These are phyloP conservation scores for Pristis pectinata DNA, from an alignment of 2,797 vertebrate genomes.

Conservation along the genomic window DNA sequence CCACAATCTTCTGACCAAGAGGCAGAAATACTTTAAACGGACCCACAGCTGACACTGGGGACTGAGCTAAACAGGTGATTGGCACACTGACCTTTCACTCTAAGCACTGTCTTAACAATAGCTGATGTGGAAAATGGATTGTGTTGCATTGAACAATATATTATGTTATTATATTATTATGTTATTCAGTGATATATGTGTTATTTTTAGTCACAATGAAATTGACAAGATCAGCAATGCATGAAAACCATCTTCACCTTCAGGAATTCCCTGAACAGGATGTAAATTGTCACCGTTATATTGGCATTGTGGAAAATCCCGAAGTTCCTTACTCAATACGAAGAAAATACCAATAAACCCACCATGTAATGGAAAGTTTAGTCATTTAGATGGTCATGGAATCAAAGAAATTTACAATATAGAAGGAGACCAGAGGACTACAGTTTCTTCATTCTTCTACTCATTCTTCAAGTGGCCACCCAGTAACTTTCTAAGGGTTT, in stretches of 20 bases:
- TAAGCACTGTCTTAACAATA: neutral
- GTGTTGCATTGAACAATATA: no score
- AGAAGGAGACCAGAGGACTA: no score
- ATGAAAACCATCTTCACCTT: neutral
- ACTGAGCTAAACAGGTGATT: neutral
- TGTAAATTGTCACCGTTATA: neutral
- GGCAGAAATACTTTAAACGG: no score
- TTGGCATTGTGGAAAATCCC: neutral
- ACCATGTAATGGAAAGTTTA: neutral
- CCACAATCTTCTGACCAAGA: no score
- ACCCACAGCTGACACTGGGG: no score
- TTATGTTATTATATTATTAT: no score
- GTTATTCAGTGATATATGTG: neutral
- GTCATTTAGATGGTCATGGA: neutral
- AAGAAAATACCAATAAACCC: neutral
- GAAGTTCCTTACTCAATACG: neutral
- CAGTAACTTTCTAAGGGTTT: no score
- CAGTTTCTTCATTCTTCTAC: no score
- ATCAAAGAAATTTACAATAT: no score
- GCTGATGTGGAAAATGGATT: neutral
- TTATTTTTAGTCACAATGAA: neutral
- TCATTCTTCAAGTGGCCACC: no score
- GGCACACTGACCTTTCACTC: neutral
- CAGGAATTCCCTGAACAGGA: neutral
- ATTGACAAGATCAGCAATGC: neutral